Conservation (phyloP, 2,888 invertebrate species). For the Micropterix aruncella region DNA sequence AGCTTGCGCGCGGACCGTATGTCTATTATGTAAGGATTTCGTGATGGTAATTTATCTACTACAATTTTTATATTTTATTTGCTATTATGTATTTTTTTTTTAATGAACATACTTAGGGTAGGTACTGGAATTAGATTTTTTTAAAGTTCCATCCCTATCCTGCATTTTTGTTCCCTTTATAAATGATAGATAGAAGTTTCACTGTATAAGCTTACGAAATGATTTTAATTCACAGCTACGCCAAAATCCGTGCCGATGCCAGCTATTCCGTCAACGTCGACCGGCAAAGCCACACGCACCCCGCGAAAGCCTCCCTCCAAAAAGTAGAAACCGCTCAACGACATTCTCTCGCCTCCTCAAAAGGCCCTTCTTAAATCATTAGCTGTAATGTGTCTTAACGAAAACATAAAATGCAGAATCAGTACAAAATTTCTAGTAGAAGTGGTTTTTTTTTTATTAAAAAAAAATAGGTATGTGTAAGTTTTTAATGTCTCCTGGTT, state of each 20-base stretch:
- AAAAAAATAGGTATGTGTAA: background rate
- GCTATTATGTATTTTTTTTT: no score
- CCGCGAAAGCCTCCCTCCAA: constrained; percentile 31
- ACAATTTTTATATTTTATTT: no score
- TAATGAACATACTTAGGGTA: no score
- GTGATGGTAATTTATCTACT: no score
- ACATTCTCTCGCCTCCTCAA: background rate
- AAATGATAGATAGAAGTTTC: no score
- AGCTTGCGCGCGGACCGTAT: no score
- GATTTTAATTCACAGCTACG: constrained; percentile 18
- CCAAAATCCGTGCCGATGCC: constrained; percentile 25
- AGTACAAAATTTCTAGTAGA: background rate
- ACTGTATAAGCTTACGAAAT: no score
- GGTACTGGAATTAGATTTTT: no score
- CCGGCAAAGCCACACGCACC: constrained; percentile 32
- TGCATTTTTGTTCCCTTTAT: no score
- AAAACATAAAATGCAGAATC: background rate
- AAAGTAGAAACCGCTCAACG: constrained; percentile 20
- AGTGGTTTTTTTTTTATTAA: background rate
- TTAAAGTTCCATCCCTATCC: no score
- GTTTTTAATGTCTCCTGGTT: background rate
- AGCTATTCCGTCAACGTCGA: constrained; percentile 32
- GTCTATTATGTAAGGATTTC: no score
- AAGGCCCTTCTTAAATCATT: background rate
- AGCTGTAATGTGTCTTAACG: background rate